Evolutionary conservation across 2,113 vertebrate species (phyloP).

Genomic region (Callorhinus ursinus): DNA sequence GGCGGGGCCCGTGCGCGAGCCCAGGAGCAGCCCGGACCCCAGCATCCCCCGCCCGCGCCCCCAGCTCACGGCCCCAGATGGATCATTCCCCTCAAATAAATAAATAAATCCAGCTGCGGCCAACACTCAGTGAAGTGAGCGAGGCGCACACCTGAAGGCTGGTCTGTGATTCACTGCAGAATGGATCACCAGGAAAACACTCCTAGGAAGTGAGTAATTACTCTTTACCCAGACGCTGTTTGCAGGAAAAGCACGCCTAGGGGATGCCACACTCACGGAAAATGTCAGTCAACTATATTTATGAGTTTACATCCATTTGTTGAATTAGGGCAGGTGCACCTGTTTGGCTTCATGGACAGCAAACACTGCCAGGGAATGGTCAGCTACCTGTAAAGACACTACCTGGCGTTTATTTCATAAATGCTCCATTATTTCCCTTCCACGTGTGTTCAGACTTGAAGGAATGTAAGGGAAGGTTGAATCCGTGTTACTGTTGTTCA

Average conservation of each 20-base stretch:
- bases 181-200: neutral
- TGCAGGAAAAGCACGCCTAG: neutral
- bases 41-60: neutral
- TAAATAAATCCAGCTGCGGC: neutral
- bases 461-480: neutral
- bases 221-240: constrained; percentile 9
- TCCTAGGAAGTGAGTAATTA: neutral
- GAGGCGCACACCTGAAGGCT: constrained; percentile 62
- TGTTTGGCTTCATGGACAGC: neutral
- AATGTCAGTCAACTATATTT: constrained; percentile 24
- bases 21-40: neutral
- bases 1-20: neutral
- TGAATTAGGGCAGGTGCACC: neutral
- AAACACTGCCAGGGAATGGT: neutral
- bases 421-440: neutral
- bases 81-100: constrained; percentile 60
- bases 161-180: constrained; percentile 46
- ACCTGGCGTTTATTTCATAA: neutral
- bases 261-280: neutral
- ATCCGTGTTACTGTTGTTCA: neutral
- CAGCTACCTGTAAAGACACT: neutral
- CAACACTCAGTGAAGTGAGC: neutral
- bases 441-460: neutral
- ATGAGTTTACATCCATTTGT: constrained; percentile 11
- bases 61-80: neutral